Base-by-base conservation (phyloP, 2,888 invertebrate genomes). In the Gnatocerus cornutus region DNA sequence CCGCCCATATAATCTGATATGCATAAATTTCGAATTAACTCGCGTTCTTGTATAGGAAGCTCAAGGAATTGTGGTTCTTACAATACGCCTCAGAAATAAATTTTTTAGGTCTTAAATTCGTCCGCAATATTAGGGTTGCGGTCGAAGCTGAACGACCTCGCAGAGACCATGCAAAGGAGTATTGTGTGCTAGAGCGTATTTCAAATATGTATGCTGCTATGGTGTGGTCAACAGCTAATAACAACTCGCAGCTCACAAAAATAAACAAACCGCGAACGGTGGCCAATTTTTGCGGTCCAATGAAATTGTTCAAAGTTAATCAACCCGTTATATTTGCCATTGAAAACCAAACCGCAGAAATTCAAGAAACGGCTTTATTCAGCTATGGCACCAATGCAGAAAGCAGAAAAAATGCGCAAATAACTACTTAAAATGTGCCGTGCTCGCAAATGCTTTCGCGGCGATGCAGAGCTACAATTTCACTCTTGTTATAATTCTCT, bases 21-120 rank as follows among this genome's bases (percentile, higher is more conserved):
- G 41, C 55, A 55, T 55, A 55, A 55, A 55, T 55, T 58, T 45
- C 21, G 10, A 45, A 45, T 45, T 58, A 55, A 55, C 9, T 41
- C 39, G 52, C 27, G 41, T 21, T 55, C 43, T 43, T 55, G 37
- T 56, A 29, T 41, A n/a, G 30, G 29, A 56, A 43, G 21, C 55
- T 39, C 16, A 10, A 37, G 37, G 37, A 8, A 10, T 12, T 37
- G 14, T 55, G 13, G n/a, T 14, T 37, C 37, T 55, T 39, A 46
- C 16, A 46, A 46, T 43, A 52, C 52, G 33, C 52, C 12, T 30
- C 27, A 10, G 50, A 30, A 33, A 55, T 56, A 56, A 43, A 56
- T 56, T 56, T 56, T 56, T 56, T 43, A 56, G 41, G 12, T 21
- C 37, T 39, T 37, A 55, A 55, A 55, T 39, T 55, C 55, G 39